Conservation (phyloP, 2,797 vertebrate genomes). For the Cossypha caffra region DNA sequence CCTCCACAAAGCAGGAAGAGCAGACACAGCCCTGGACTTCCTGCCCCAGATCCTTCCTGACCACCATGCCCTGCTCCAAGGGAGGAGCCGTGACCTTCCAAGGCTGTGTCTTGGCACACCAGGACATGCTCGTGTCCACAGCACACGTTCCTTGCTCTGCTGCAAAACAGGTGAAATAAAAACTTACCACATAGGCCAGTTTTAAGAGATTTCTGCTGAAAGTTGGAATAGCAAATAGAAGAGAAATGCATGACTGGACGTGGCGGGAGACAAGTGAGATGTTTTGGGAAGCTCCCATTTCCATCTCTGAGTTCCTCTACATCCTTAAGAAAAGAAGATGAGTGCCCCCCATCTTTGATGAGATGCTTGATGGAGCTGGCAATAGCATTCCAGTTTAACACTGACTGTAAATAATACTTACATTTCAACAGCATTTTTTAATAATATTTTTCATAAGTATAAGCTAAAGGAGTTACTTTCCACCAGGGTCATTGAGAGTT, state of each 20-base stretch:
- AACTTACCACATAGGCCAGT: fast-evolving
- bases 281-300: background rate
- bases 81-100: constrained; percentile 13
- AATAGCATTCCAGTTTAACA: constrained; percentile 10
- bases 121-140: background rate
- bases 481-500: constrained; percentile 64
- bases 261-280: background rate
- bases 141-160: background rate
- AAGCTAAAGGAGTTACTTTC: constrained; percentile 64
- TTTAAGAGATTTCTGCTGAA: background rate
- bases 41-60: constrained; percentile 59
- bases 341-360: background rate
- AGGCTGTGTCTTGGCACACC: background rate
- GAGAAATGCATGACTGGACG: fast-evolving
- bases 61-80: constrained; percentile 14
- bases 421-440: constrained; percentile 56
- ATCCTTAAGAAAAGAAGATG: background rate
- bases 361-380: constrained; percentile 6
- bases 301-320: background rate
- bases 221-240: background rate
- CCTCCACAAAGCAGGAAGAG: constrained; percentile 9
- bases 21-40: constrained; percentile 43
- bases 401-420: constrained; percentile 49
- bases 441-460: constrained; percentile 68
- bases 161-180: background rate